A percentile compares a stretch with the other conserved stretches of the same genome.
Evolutionary conservation across 1,140 invertebrate genomes (phyloP).

Genomic region (Sitophilus oryzae): DNA sequence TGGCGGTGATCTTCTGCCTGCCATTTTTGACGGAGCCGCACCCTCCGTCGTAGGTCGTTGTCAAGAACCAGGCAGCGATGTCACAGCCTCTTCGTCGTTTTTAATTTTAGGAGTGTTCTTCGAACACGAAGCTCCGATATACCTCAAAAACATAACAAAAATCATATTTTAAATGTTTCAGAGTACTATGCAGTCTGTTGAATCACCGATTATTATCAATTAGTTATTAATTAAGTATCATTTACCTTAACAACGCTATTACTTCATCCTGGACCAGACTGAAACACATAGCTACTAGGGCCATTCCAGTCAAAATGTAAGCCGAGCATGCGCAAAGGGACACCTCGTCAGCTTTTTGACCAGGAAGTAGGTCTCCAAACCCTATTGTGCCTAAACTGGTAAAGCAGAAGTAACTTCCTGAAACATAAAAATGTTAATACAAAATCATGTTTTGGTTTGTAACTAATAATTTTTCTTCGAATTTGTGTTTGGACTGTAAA

Average conservation of each 20-base stretch:
- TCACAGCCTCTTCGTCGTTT: constrained; percentile 53
- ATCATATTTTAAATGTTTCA: constrained; percentile 7
- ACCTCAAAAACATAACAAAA: constrained; percentile 47
- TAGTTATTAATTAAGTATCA: not conserved
- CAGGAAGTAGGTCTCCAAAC: constrained; percentile 76
- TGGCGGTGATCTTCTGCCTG: constrained; percentile 48
- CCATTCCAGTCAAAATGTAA: constrained; percentile 91
- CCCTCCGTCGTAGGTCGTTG: constrained; percentile 52
- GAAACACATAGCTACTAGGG: constrained; percentile 94
- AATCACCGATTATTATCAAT: too few species aligned
- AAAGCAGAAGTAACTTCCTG: constrained; percentile 72
- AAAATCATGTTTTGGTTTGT: too few species aligned
- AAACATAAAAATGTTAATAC: too few species aligned
- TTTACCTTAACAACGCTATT: constrained; percentile 48
- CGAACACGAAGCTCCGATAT: constrained; percentile 34
- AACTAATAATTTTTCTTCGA: too few species aligned
- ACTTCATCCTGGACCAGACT: constrained; percentile 93
- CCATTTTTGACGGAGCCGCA: constrained; percentile 42
- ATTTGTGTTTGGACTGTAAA: too few species aligned
- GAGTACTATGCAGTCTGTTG: too few species aligned
- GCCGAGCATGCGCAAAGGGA: constrained; percentile 74
- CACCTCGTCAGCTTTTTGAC: constrained; percentile 65
- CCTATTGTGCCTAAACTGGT: constrained; percentile 64
- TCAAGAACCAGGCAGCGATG: constrained; percentile 55
- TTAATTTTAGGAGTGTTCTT: constrained; percentile 36